Conservation (phyloP, 2,888 invertebrate genomes). For the Polietes domitor region DNA sequence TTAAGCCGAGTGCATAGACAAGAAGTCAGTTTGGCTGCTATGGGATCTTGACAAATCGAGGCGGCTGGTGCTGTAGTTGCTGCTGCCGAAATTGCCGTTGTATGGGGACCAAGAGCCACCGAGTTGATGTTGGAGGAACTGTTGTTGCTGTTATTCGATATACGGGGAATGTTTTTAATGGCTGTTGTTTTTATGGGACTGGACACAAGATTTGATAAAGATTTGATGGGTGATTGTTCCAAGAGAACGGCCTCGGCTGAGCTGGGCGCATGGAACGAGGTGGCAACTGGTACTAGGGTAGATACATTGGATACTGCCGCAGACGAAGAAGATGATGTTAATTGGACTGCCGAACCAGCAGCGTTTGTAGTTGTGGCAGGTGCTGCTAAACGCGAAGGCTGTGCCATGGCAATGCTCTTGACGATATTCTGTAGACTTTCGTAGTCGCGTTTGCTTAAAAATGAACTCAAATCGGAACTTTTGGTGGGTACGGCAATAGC, state of each 20-base stretch:
- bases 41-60: slow-evolving; percentile 77
- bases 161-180: slow-evolving; percentile 76
- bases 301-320: background rate
- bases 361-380: slow-evolving; percentile 27
- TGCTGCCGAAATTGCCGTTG: slow-evolving; percentile 27
- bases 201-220: slow-evolving; percentile 84
- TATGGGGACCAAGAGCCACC: slow-evolving; percentile 55
- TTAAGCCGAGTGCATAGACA: slow-evolving; percentile 80
- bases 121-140: slow-evolving; percentile 55
- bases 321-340: slow-evolving; percentile 3
- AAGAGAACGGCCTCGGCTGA: slow-evolving; percentile 68
- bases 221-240: slow-evolving; percentile 84
- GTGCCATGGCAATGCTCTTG: slow-evolving; percentile 76
- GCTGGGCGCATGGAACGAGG: slow-evolving; percentile 54
- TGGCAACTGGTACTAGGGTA: slow-evolving; percentile 26
- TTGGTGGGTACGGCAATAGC: slow-evolving; percentile 64
- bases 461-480: slow-evolving; percentile 74
- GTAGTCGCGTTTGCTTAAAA: slow-evolving; percentile 76
- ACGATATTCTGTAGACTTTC: slow-evolving; percentile 78
- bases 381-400: slow-evolving; percentile 68
- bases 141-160: slow-evolving; percentile 59
- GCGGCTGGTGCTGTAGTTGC: slow-evolving; percentile 53
- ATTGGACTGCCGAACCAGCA: slow-evolving; percentile 21
- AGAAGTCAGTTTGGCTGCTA: slow-evolving; percentile 81
- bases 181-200: slow-evolving; percentile 81